Base-by-base conservation (phyloP, 2,113 vertebrate species). In the Megaceryle maxima region DNA sequence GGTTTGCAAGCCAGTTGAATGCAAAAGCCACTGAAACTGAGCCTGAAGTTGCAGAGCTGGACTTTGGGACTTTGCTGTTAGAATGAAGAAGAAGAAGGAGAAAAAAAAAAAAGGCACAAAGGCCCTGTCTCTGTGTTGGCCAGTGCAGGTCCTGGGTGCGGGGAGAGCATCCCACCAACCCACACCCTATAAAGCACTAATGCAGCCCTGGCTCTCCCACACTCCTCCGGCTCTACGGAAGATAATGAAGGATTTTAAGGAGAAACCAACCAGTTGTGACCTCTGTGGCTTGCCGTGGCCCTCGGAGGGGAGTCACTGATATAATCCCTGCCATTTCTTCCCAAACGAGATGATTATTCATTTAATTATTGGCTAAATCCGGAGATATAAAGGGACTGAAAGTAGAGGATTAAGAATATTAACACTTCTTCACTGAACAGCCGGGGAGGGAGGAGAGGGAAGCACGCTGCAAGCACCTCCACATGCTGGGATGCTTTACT, bases 301-400 rank as follows among this genome's bases (percentile, higher is more conserved):
- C 25, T 9, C 31, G 43, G 68, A 85, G 73, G 72, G 60, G 41
- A 64, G 22, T 12, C 81, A 62, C 56, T 26, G 60, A 62, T 91
- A 88, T 76, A 80, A 88, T 60, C 83, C 28, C 89, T 33, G 44
- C 35, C 41, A 33, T 88, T 95, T 88, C 83, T 76, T 92, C 95
- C 90, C 83, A 35, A 77, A 33, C 17, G 84, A 69, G 90, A 56
- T 67, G 83, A 94, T 94, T 90, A 83, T 64, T 96, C 92, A 75
- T 56, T 87, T 25, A 84, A 72, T 67, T 48, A 37, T 66, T 82
- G 85, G 66, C 76, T 68, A 57, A 62, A 80, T 89, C 83, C 63
- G 29, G 63, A 94, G 88, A 87, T 19, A 69, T 22, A 92, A 81
- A 46, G 67, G 59, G 46, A 83, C 70, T 68, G 82, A 82, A 92